Evolutionary conservation across 64 coral and sea anemone species (phyloP).

Genomic region (Stichodactyla mertensii): DNA sequence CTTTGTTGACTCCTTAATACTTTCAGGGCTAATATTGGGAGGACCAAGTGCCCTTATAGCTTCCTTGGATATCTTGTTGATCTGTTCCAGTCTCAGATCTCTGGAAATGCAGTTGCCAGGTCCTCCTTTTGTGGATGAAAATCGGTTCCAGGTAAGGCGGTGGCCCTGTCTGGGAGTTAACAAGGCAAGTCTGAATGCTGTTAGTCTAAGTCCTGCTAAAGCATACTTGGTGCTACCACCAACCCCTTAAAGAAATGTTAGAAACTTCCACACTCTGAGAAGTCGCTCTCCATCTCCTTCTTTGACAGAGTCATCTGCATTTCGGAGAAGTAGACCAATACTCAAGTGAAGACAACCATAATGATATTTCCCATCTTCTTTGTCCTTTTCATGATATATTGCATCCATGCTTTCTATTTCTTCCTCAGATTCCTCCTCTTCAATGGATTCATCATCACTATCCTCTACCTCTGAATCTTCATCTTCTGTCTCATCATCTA

Average conservation of each 20-base stretch:
- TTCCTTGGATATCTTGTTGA: slow-evolving; percentile 47
- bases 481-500: neutral
- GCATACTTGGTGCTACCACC: slow-evolving; percentile 53
- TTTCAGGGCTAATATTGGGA: slow-evolving; percentile 34
- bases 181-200: slow-evolving; percentile 42
- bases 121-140: slow-evolving; percentile 47
- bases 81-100: slow-evolving; percentile 58
- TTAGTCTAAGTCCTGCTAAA: slow-evolving; percentile 58
- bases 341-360: slow-evolving; percentile 62
- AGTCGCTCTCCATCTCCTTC: slow-evolving; percentile 65
- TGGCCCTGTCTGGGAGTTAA: slow-evolving; percentile 46
- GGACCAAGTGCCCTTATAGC: slow-evolving; percentile 39
- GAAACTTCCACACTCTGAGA: slow-evolving; percentile 60
- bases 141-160: slow-evolving; percentile 51
- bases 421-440: neutral
- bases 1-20: slow-evolving; percentile 37
- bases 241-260: no score
- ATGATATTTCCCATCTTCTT: slow-evolving; percentile 37
- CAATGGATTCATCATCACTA: neutral
- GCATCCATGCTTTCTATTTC: neutral
- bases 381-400: neutral
- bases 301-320: slow-evolving; percentile 74
- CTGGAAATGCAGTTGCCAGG: slow-evolving; percentile 47
- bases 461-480: no score
- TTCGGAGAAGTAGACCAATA: slow-evolving; percentile 43